Base-by-base conservation (phyloP, 2,797 vertebrate species). In the Dallia pectoralis region DNA sequence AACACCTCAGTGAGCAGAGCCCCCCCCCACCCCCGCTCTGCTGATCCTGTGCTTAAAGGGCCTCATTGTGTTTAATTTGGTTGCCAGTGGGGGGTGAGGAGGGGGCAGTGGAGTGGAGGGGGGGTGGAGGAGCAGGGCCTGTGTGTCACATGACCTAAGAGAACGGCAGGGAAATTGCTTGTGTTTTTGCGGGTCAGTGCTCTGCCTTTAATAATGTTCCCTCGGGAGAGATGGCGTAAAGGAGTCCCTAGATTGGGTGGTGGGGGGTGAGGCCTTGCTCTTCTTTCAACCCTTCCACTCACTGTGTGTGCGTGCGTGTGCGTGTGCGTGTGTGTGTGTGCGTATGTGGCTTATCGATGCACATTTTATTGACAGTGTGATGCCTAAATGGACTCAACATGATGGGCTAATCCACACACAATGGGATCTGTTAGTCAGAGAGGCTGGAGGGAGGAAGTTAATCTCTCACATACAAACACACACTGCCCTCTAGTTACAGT, bases 1-100 rank as follows among this genome's bases (percentile, higher is more conserved):
- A 96, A 96, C 94, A 95, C 94, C 94, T 94, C 95, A 94, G 87
- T 96, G 95, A 96, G 93, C 95, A 96, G 95, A 96, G 93, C 88
- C 70, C 44, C 11, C 33, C 56, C 51, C 76, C 56, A 1, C 64
- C 25, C 81, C 82, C 76, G 77, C 90, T 92, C 94, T 90, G 93
- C 93, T 95, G 95, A 96, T 96, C 93, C 84, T 73, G 81, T 88
- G 87, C 89, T 94, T 95, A 95, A 95, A 96, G 94, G 94, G 93
- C 89, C 93, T 95, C 94, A 91, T 95, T 96, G 95, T 97, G 94
- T 94, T 93, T 94, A 93, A 93, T 94, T 93, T 93, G 91, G 88
- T 91, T 91, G 91, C 91, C 88, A 71, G 80, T 89, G 90, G 73
- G 53, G 89, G 91, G 91, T n/a, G n/a, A n/a, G n/a, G n/a, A n/a